Evolutionary conservation across 2,113 vertebrate species (phyloP).

Genomic region (Stercorarius parasiticus): DNA sequence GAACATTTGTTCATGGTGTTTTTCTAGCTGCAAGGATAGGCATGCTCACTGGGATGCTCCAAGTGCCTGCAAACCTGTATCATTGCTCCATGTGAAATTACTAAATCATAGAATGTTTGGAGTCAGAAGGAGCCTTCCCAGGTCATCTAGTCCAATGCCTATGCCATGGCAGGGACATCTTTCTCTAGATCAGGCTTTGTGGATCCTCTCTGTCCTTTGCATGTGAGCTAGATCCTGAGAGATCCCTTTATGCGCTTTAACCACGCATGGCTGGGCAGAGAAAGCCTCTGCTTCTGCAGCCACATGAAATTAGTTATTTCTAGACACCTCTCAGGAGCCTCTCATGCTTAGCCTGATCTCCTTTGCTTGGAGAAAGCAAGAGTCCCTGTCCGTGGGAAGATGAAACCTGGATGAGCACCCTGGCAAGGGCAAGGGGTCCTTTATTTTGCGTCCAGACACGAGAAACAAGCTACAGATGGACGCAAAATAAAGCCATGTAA

Average conservation of each 20-base stretch:
- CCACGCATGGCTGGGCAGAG: neutral
- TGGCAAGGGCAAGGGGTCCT: neutral
- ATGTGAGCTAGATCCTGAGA: neutral
- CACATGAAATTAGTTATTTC: neutral
- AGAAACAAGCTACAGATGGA: neutral
- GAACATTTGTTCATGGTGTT: neutral
- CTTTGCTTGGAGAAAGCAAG: neutral
- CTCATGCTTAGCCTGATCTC: neutral
- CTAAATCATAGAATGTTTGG: neutral
- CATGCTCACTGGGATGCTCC: neutral
- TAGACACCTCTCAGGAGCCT: neutral
- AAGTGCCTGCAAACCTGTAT: rapidly evolving
- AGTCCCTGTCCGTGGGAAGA: neutral
- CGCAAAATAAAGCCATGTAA: neutral
- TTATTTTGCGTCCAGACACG: neutral
- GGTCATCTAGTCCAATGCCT: neutral
- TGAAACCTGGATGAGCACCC: neutral
- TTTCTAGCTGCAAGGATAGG: neutral
- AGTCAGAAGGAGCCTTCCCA: neutral
- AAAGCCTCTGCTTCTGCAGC: neutral
- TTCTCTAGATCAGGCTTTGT: neutral
- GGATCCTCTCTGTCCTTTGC: neutral
- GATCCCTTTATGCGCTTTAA: neutral
- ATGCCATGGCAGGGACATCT: neutral
- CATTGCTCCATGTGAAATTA: neutral